Conservation (phyloP, 2,888 invertebrate species). For the Pachydiplax longipennis region DNA sequence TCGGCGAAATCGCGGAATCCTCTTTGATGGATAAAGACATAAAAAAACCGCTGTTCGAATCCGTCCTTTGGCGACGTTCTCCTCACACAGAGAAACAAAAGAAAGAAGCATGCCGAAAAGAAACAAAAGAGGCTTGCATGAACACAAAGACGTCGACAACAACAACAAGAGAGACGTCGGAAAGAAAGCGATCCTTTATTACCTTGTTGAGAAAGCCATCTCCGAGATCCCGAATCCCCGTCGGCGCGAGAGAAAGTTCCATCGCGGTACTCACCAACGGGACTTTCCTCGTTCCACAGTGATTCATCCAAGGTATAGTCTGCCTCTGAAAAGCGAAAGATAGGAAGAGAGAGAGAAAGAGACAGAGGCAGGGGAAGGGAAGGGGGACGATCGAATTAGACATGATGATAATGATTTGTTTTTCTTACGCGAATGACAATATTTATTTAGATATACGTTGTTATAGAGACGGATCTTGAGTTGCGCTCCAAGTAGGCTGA, state of each 20-base stretch:
- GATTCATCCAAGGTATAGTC: conserved; percentile 93
- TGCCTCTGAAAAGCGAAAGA: conserved; percentile 74
- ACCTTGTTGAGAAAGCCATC: conserved; percentile 38
- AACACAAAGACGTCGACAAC: no score
- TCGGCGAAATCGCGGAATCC: no score
- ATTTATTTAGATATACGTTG: background rate
- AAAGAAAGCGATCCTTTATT: background rate
- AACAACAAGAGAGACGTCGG: no score
- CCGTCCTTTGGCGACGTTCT: no score
- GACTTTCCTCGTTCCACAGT: conserved; percentile 92
- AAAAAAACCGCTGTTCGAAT: no score
- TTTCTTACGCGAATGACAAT: background rate
- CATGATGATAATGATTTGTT: conserved; percentile 28
- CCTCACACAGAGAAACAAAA: no score
- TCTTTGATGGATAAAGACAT: no score
- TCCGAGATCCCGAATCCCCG: background rate
- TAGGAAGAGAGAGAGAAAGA: background rate
- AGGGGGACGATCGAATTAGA: background rate
- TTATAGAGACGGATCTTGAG: no score
- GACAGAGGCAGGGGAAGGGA: background rate
- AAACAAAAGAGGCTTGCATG: no score
- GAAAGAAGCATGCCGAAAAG: no score
- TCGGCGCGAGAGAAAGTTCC: conserved; percentile 1
- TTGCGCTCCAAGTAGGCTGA: no score
- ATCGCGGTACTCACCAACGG: conserved; percentile 75